Evolutionary conservation across 92 coral and sea anemone genomes (phyloP).

Genomic region (Parazoanthus darwini): DNA sequence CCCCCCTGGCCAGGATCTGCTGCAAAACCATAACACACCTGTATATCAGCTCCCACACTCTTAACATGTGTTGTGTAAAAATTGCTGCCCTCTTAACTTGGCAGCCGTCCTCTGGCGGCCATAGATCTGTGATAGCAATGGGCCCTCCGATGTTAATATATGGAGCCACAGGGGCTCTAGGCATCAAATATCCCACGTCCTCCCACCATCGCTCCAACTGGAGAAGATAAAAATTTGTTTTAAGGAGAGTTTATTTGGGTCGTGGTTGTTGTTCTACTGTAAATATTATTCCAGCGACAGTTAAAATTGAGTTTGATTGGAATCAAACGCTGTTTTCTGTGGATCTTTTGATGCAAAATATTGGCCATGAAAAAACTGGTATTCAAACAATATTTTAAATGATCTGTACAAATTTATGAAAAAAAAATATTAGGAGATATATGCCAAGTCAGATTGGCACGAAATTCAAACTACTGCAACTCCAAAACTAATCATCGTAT

Average conservation of each 20-base stretch:
- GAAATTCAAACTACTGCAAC: too few relatives aligned
- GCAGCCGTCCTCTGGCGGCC: slow-evolving; percentile 82
- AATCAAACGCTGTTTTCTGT: too few relatives aligned
- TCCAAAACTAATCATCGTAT: too few relatives aligned
- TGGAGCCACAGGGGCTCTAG: slow-evolving; percentile 84
- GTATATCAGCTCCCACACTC: slow-evolving; percentile 71
- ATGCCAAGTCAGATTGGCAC: too few relatives aligned
- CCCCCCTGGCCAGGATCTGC: too few relatives aligned
- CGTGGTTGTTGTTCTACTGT: not conserved
- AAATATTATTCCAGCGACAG: too few relatives aligned
- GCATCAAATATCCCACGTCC: slow-evolving; percentile 73
- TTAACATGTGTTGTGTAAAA: slow-evolving; percentile 55
- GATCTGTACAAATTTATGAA: too few relatives aligned
- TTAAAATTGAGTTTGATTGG: too few relatives aligned
- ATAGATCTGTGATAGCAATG: slow-evolving; percentile 50
- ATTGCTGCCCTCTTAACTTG: slow-evolving; percentile 82
- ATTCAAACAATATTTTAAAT: too few relatives aligned
- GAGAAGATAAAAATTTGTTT: not conserved
- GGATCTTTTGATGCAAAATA: too few relatives aligned
- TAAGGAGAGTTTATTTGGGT: not conserved
- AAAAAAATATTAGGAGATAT: too few relatives aligned
- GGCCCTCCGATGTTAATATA: slow-evolving; percentile 81
- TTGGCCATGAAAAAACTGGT: too few relatives aligned
- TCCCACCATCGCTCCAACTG: slow-evolving; percentile 96
- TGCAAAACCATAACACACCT: slow-evolving; percentile 48